phyloP scores from a whole-genome alignment of 2,113 vertebrate species.

The Stegostoma tigrinum region DNA sequence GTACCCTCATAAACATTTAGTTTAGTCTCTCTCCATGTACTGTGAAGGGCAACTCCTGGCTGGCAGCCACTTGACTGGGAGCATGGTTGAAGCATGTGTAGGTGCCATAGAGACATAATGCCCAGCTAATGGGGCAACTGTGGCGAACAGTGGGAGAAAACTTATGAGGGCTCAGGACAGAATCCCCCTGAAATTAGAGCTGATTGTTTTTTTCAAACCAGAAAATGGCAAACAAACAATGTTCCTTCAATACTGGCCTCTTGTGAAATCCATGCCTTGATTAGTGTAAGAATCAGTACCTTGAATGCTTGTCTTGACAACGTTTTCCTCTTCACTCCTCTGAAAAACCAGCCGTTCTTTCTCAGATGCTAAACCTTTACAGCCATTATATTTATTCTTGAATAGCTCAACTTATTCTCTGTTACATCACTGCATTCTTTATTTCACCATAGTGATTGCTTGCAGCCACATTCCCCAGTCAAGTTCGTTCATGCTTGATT shows the following conservation, averaged over 20 bases:
- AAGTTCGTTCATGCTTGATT: neutral
- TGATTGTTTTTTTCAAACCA: too few relatives aligned
- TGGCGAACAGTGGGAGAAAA: too few relatives aligned
- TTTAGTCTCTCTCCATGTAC: too few relatives aligned
- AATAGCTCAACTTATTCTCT: neutral
- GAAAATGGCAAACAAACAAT: neutral
- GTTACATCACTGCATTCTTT: neutral
- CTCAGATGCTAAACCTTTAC: neutral
- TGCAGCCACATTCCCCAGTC: neutral
- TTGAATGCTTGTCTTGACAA: neutral
- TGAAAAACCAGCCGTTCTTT: neutral
- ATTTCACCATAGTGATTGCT: neutral
- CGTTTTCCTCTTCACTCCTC: neutral
- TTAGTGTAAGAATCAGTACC: neutral
- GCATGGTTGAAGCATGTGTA: too few relatives aligned
- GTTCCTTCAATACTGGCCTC: neutral
- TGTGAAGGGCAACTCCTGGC: too few relatives aligned
- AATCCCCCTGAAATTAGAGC: too few relatives aligned
- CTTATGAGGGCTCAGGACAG: too few relatives aligned
- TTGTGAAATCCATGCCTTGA: neutral
- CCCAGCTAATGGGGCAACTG: too few relatives aligned
- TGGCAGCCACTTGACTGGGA: too few relatives aligned
- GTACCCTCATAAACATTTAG: too few relatives aligned
- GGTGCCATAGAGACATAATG: too few relatives aligned
- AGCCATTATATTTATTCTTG: neutral